Conservation (phyloP, 2,888 invertebrate genomes). For the Siphonodentalium dalli region DNA sequence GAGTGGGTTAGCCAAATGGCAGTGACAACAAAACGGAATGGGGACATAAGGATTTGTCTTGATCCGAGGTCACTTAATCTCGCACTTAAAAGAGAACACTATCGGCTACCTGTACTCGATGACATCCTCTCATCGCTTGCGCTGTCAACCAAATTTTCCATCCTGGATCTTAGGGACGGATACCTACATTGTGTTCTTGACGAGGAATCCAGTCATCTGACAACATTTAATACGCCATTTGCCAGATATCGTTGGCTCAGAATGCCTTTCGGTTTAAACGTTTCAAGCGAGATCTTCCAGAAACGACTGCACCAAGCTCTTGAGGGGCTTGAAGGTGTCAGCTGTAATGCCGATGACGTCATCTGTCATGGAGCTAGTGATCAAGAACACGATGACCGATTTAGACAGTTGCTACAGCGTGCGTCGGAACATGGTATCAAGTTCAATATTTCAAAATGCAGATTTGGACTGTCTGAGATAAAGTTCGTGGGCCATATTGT, state of each 20-base stretch:
- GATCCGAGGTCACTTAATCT: too few relatives aligned
- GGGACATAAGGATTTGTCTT: too few relatives aligned
- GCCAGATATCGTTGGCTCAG: slow-evolving; percentile 26
- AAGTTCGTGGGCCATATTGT: slow-evolving; percentile 28
- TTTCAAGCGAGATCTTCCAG: slow-evolving; percentile 19
- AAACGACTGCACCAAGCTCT: slow-evolving; percentile 12
- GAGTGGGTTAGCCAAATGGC: too few relatives aligned
- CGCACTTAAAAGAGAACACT: too few relatives aligned
- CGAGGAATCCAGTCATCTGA: too few relatives aligned
- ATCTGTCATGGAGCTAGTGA: slow-evolving; percentile 13
- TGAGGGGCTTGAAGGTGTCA: slow-evolving; percentile 16
- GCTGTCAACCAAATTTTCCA: too few relatives aligned
- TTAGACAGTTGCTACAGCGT: slow-evolving; percentile 10
- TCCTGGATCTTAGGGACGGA: too few relatives aligned
- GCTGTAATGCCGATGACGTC: slow-evolving; percentile 22
- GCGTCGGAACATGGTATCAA: slow-evolving; percentile 4
- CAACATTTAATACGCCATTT: slow-evolving; percentile 29
- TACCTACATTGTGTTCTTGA: too few relatives aligned
- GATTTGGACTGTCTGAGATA: slow-evolving; percentile 13
- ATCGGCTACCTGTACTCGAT: too few relatives aligned
- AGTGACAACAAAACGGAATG: too few relatives aligned
- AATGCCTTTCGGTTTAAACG: slow-evolving; percentile 23
- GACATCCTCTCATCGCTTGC: too few relatives aligned
- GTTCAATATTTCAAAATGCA: slow-evolving; percentile 24
- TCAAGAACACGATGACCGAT: slow-evolving; percentile 17